A percentile compares a stretch with the other conserved stretches of the same genome.
Evolutionary conservation across 2,888 invertebrate species (phyloP).

Genomic region (Apotomis capreana): DNA sequence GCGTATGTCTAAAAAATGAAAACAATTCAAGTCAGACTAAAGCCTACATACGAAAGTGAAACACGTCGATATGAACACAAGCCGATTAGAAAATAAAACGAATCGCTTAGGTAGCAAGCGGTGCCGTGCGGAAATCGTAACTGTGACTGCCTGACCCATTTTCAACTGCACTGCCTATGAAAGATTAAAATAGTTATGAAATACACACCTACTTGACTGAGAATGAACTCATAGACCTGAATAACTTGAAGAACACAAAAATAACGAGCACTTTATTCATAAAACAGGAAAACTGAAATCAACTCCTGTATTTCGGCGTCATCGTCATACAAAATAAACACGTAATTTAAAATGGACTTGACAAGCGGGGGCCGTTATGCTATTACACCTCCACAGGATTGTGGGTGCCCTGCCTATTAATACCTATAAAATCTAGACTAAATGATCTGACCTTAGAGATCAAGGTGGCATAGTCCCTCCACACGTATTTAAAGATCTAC

Average conservation of each 20-base stretch:
- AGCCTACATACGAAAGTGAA: background rate
- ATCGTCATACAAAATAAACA: constrained; percentile 51
- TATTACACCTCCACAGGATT: constrained; percentile 67
- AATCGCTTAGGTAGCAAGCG: background rate
- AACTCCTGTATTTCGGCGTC: constrained; percentile 51
- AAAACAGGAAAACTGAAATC: constrained; percentile 52
- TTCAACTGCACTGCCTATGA: constrained; percentile 17
- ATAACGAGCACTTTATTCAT: constrained; percentile 34
- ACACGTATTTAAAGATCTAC: constrained; percentile 55
- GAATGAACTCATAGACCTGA: constrained; percentile 18
- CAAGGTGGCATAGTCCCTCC: constrained; percentile 34
- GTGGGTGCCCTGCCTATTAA: constrained; percentile 60
- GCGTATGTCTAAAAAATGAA: too few species aligned
- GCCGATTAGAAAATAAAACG: constrained; percentile 1
- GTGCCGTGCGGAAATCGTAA: constrained; percentile 10
- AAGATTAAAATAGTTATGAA: constrained; percentile 30
- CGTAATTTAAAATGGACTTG: constrained; percentile 51
- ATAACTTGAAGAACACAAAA: constrained; percentile 22
- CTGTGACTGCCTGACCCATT: constrained; percentile 25
- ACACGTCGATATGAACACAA: background rate
- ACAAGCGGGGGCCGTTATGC: constrained; percentile 62
- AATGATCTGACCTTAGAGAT: constrained; percentile 41
- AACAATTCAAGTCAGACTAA: too few species aligned
- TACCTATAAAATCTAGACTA: constrained; percentile 40
- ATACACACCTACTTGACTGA: constrained; percentile 2